Conservation (phyloP, 2,797 vertebrate genomes). For the Sebastiscus albofasciatus region DNA sequence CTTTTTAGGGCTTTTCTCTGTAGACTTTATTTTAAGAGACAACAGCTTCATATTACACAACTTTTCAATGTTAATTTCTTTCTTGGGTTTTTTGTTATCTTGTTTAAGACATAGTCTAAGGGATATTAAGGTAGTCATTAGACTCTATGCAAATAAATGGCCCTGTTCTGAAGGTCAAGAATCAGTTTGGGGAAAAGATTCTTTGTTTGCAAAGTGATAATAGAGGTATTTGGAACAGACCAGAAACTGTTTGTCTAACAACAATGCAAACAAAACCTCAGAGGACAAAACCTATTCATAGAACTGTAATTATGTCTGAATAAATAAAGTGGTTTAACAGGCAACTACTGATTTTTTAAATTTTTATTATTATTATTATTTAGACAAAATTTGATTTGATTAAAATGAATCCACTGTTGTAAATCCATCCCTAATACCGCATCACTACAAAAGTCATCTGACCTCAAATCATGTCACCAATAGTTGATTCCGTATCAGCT, state of each 20-base stretch:
- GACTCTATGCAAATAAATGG: neutral
- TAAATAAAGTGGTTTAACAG: neutral
- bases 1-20: neutral
- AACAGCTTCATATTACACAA: neutral
- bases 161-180: constrained; percentile 38
- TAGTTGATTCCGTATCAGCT: neutral
- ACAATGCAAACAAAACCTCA: neutral
- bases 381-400: neutral
- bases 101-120: neutral
- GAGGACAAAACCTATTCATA: neutral
- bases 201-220: constrained; percentile 20
- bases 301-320: neutral
- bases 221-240: constrained; percentile 18
- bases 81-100: neutral
- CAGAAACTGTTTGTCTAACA: constrained; percentile 19
- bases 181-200: neutral
- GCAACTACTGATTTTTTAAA: neutral
- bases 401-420: neutral
- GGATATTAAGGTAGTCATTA: neutral
- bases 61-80: neutral
- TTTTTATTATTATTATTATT: too few species aligned
- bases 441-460: neutral
- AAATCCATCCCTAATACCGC: neutral
- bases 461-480: neutral
- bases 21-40: neutral